Conservation (phyloP, 2,888 invertebrate genomes). For the Drosophila imparisetae region DNA sequence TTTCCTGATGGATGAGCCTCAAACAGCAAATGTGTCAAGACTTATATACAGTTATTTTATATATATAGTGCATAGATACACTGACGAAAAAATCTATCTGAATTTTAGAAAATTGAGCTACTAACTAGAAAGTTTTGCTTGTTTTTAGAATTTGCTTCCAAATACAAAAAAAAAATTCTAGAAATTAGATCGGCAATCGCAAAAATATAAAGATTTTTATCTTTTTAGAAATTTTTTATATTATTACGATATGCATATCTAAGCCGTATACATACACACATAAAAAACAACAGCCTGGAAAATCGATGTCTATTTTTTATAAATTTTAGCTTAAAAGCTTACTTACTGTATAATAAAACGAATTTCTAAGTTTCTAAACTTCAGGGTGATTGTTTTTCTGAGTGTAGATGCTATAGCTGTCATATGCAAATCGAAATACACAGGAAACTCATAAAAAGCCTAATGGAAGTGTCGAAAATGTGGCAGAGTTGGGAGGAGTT, state of each 20-base stretch:
- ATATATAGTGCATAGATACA: not conserved
- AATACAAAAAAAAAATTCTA: accelerated
- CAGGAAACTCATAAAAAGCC: constrained; percentile 34
- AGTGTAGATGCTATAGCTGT: constrained; percentile 13
- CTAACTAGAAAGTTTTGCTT: not conserved
- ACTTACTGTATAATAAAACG: not conserved
- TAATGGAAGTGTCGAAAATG: constrained; percentile 27
- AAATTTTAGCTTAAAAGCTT: not conserved
- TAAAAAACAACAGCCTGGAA: too few relatives aligned
- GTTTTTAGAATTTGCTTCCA: accelerated
- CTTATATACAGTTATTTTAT: not conserved
- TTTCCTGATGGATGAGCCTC: constrained; percentile 63
- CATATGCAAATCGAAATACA: constrained; percentile 52
- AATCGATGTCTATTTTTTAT: too few relatives aligned
- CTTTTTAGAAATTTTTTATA: too few relatives aligned
- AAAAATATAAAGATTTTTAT: too few relatives aligned
- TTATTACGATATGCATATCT: too few relatives aligned
- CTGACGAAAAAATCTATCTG: not conserved
- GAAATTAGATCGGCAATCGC: not conserved
- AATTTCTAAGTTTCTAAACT: accelerated
- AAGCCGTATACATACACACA: too few relatives aligned
- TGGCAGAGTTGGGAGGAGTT: not conserved
- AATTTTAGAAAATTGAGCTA: not conserved
- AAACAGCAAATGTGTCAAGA: constrained; percentile 24
- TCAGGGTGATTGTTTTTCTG: accelerated